Percentiles rank a stretch among this genome's conserved stretches.
Evolutionary conservation across 1,140 invertebrate species (phyloP).

Genomic region (Plectus sambesii): DNA sequence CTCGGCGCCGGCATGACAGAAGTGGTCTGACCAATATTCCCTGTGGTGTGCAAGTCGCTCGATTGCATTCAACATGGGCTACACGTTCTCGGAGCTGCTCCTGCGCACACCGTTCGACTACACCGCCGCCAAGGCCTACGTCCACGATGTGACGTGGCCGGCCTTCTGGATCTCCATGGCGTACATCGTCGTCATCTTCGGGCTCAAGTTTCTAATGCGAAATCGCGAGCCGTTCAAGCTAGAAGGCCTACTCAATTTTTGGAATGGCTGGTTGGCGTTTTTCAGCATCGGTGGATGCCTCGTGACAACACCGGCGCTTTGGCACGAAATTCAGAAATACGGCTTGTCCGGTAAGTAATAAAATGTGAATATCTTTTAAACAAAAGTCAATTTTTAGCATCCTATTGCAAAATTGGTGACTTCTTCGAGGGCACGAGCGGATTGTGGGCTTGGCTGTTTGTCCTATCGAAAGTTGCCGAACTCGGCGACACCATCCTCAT

Average conservation of each 20-base stretch:
- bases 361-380: conserved; percentile 3
- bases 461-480: conserved; percentile 43
- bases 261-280: conserved; percentile 77
- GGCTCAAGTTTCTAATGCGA: conserved; percentile 25
- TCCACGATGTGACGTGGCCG: conserved; percentile 20
- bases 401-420: conserved; percentile 52
- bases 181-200: conserved; percentile 32
- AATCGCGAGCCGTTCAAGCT: conserved; percentile 54
- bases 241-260: conserved; percentile 65
- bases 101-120: conserved; percentile 20
- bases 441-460: conserved; percentile 52
- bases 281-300: conserved; percentile 67
- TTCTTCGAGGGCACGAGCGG: conserved; percentile 69
- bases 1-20: no score
- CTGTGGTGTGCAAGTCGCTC: no score
- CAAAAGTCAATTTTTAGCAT: conserved; percentile 52
- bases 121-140: conserved; percentile 19
- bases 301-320: conserved; percentile 34
- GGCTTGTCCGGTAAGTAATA: conserved; percentile 60
- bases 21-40: no score
- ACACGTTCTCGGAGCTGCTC: conserved; percentile 13
- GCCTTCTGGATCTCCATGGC: conserved; percentile 31
- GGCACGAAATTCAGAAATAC: conserved; percentile 33
- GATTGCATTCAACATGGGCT: no score
- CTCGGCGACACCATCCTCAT: conserved; percentile 43